These are phyloP conservation scores for Datnioides undecimradiatus DNA, from an alignment of 2,113 vertebrate genomes.

Conservation along the genomic window DNA sequence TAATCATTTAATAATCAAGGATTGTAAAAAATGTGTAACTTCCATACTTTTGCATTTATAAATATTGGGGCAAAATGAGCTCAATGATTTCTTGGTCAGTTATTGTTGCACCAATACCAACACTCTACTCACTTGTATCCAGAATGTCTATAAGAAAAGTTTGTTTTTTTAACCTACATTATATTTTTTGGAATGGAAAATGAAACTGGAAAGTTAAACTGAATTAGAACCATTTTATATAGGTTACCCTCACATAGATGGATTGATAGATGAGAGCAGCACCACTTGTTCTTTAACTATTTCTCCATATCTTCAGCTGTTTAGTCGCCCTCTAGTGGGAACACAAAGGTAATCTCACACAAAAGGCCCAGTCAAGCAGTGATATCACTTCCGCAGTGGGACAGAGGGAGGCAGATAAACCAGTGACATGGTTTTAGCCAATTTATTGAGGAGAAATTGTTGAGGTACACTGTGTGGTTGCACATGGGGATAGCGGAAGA, in stretches of 20 bases:
- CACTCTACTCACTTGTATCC: background rate
- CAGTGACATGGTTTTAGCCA: conserved; percentile 63
- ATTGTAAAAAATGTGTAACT: too few relatives aligned
- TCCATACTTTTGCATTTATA: too few relatives aligned
- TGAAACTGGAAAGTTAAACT: too few relatives aligned
- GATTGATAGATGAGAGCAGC: background rate
- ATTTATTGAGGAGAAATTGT: conserved; percentile 84
- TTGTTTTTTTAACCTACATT: background rate
- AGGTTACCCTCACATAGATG: too few relatives aligned
- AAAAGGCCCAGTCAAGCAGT: background rate
- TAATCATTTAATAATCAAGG: too few relatives aligned
- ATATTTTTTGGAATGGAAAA: too few relatives aligned
- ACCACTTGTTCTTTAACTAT: background rate
- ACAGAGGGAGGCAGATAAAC: background rate
- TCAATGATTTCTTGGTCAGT: background rate
- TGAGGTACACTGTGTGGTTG: conserved; percentile 90
- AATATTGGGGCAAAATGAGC: background rate
- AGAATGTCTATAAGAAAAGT: background rate
- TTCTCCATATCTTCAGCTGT: background rate
- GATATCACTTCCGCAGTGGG: background rate
- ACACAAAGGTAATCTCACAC: background rate
- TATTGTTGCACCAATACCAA: background rate
- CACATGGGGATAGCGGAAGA: conserved; percentile 69
- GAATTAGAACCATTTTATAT: too few relatives aligned
- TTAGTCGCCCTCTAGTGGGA: conserved; percentile 1